These are phyloP conservation scores for Acleris literana DNA, from an alignment of 2,888 invertebrate genomes.

Conservation along the genomic window DNA sequence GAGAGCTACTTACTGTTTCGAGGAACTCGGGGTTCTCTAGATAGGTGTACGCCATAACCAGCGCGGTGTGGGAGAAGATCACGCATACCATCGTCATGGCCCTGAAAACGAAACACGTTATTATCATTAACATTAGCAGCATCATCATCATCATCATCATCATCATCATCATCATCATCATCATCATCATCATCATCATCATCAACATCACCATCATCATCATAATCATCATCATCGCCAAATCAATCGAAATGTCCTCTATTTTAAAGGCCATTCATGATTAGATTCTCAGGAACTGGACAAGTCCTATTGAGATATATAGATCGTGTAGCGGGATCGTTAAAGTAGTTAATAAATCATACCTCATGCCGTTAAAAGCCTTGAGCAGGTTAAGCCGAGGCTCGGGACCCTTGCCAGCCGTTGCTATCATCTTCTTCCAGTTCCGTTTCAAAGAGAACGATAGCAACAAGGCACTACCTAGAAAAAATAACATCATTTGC, in stretches of 20 bases:
- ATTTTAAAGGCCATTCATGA: too few relatives aligned
- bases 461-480: slow-evolving; percentile 66
- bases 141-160: too few relatives aligned
- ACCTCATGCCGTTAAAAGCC: slow-evolving; percentile 71
- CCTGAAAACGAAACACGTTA: slow-evolving; percentile 46
- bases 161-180: background rate
- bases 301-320: too few relatives aligned
- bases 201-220: too few relatives aligned
- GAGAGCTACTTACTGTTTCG: slow-evolving; percentile 59
- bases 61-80: slow-evolving; percentile 68
- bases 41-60: slow-evolving; percentile 58
- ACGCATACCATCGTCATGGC: slow-evolving; percentile 72
- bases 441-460: slow-evolving; percentile 70
- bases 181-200: background rate
- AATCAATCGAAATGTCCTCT: too few relatives aligned
- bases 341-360: slow-evolving; percentile 1
- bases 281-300: too few relatives aligned
- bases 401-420: slow-evolving; percentile 55
- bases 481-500: slow-evolving; percentile 37
- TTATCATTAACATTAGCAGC: too few relatives aligned
- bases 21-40: slow-evolving; percentile 66
- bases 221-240: background rate
- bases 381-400: slow-evolving; percentile 65
- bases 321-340: too few relatives aligned
- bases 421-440: slow-evolving; percentile 62